Evolutionary conservation across 2,797 vertebrate genomes (phyloP).

Genomic region (Ataeniobius toweri): DNA sequence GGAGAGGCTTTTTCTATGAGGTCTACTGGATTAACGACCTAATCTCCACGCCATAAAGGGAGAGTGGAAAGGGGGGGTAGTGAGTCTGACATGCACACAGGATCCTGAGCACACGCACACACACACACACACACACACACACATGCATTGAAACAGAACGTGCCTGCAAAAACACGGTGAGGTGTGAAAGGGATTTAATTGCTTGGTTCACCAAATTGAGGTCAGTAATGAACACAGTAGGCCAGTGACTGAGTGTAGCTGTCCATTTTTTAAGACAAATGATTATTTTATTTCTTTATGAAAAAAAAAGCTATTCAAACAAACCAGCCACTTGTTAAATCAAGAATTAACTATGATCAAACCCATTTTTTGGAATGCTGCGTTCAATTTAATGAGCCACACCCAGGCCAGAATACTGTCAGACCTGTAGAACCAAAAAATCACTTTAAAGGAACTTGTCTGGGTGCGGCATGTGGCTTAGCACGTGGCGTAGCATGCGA

Average conservation of each 20-base stretch:
- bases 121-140: constrained; percentile 19
- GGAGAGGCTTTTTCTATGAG: constrained; percentile 69
- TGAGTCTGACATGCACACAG: constrained; percentile 28
- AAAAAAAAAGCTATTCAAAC: neutral
- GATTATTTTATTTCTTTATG: neutral
- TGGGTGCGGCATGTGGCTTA: no score
- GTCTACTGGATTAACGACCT: constrained; percentile 75
- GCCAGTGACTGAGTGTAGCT: constrained; percentile 11
- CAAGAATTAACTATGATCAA: neutral
- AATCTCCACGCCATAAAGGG: constrained; percentile 70
- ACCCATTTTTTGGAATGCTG: neutral
- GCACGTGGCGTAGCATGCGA: no score
- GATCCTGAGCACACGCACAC: constrained; percentile 17
- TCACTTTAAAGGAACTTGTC: neutral
- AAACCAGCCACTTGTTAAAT: neutral
- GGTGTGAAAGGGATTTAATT: constrained; percentile 50
- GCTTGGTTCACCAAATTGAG: constrained; percentile 45
- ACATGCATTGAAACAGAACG: neutral
- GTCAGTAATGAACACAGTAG: constrained; percentile 39
- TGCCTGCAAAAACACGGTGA: constrained; percentile 46
- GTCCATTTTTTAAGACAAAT: neutral
- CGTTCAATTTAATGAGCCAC: neutral
- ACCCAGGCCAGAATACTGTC: neutral
- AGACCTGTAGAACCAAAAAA: neutral
- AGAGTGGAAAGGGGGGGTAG: constrained; percentile 56